phyloP scores from a whole-genome alignment of 2,888 invertebrate species.

The Drosophila cyrtoloma region DNA sequence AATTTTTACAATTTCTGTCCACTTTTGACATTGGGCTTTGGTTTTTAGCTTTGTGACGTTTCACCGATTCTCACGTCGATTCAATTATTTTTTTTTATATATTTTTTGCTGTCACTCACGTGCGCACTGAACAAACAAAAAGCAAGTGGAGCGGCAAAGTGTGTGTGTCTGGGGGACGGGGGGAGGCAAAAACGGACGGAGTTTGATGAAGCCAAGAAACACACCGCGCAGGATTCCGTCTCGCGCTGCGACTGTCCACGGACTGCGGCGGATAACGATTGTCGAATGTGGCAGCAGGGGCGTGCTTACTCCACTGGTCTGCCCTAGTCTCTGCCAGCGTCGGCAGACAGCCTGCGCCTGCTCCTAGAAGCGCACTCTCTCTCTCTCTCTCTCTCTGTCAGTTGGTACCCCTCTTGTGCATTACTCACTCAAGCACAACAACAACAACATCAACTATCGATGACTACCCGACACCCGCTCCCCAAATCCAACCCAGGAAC shows the following conservation, averaged over 20 bases:
- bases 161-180: neutral
- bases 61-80: slow-evolving; percentile 11
- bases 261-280: slow-evolving; percentile 52
- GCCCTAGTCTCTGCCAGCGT: slow-evolving; percentile 6
- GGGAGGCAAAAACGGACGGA: neutral
- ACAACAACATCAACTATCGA: slow-evolving; percentile 34
- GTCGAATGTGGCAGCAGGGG: slow-evolving; percentile 3
- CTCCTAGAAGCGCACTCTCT: slow-evolving; percentile 15
- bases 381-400: slow-evolving; percentile 21
- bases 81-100: neutral
- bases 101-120: slow-evolving; percentile 28
- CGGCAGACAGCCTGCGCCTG: slow-evolving; percentile 25
- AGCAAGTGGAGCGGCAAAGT: slow-evolving; percentile 20
- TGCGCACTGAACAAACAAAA: slow-evolving; percentile 52
- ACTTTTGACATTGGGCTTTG: slow-evolving; percentile 2
- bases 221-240: slow-evolving; percentile 63
- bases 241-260: slow-evolving; percentile 71
- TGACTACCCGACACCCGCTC: slow-evolving; percentile 13
- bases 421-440: slow-evolving; percentile 75
- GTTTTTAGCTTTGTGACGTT: slow-evolving; percentile 4
- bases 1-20: neutral
- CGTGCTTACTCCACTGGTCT: slow-evolving; percentile 3
- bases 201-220: neutral
- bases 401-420: slow-evolving; percentile 69
- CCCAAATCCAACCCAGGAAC: slow-evolving; percentile 1